These are phyloP conservation scores for Apotomis turbidana DNA, from an alignment of 2,888 invertebrate genomes.

Conservation along the genomic window DNA sequence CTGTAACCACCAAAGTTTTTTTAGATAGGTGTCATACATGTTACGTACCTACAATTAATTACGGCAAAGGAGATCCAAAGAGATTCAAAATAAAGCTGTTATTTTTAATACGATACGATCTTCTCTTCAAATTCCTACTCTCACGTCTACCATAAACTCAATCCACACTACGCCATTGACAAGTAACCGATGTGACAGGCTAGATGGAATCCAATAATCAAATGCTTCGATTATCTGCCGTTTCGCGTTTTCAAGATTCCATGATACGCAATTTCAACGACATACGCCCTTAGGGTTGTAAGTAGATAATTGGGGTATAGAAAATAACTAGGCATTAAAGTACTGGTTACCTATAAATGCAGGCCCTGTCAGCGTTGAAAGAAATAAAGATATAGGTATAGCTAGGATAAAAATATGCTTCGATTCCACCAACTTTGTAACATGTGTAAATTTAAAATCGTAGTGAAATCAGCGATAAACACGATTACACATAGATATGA, in stretches of 20 bases:
- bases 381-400: constrained; percentile 2
- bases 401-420: not conserved
- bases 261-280: constrained; percentile 22
- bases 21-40: too few species aligned
- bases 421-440: too few species aligned
- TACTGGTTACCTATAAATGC: not conserved
- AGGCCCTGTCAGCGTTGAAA: not conserved
- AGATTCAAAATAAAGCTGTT: not conserved
- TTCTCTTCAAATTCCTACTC: not conserved
- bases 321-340: constrained; percentile 1
- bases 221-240: constrained; percentile 23
- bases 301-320: constrained; percentile 6
- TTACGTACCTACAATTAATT: too few species aligned
- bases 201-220: constrained; percentile 37
- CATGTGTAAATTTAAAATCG: too few species aligned
- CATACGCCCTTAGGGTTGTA: constrained; percentile 22
- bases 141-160: constrained; percentile 19
- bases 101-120: not conserved
- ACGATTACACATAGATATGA: too few species aligned
- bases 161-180: constrained; percentile 10
- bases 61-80: too few species aligned
- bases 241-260: constrained; percentile 27
- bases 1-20: too few species aligned
- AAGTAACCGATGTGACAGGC: constrained; percentile 44
- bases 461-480: too few species aligned